Evolutionary conservation across 2,888 invertebrate species (phyloP).

Genomic region (Brachypterus glaber): DNA sequence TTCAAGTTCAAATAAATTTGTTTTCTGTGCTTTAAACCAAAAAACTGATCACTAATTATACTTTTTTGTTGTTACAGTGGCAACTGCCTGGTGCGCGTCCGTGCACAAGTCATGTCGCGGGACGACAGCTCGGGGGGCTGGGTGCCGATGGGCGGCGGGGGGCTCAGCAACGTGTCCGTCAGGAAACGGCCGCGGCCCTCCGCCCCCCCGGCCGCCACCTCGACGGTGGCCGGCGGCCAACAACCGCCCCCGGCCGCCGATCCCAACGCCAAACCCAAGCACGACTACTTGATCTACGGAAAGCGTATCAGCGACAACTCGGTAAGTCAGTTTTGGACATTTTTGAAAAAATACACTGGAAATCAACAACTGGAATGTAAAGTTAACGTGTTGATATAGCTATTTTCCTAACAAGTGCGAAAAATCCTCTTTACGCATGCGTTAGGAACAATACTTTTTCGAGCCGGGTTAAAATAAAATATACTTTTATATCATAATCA

Average conservation of each 20-base stretch:
- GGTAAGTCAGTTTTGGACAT: too few species aligned
- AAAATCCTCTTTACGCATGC: too few species aligned
- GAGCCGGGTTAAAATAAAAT: too few species aligned
- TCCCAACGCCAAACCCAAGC: conserved; percentile 48
- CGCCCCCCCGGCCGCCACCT: conserved; percentile 21
- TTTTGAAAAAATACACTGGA: too few species aligned
- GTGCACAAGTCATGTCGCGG: conserved; percentile 97
- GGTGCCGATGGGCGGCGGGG: conserved; percentile 90
- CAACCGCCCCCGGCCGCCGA: conserved; percentile 29
- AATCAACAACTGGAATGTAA: too few species aligned
- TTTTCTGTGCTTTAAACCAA: too few species aligned
- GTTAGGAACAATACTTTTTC: too few species aligned
- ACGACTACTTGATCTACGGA: conserved; percentile 89
- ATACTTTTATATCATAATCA: too few species aligned
- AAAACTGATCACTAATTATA: too few species aligned
- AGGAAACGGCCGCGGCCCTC: conserved; percentile 58
- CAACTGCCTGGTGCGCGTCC: conserved; percentile 88
- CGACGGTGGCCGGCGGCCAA: conserved; percentile 31
- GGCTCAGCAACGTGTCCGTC: conserved; percentile 87
- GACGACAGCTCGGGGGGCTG: conserved; percentile 96
- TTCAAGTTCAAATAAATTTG: too few species aligned
- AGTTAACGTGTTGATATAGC: too few species aligned
- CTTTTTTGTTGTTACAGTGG: conserved; percentile 52
- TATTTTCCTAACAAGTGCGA: too few species aligned
- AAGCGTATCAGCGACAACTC: conserved; percentile 86